phyloP scores from a whole-genome alignment of 2,797 vertebrate species.

The Sebastes taczanowskii region DNA sequence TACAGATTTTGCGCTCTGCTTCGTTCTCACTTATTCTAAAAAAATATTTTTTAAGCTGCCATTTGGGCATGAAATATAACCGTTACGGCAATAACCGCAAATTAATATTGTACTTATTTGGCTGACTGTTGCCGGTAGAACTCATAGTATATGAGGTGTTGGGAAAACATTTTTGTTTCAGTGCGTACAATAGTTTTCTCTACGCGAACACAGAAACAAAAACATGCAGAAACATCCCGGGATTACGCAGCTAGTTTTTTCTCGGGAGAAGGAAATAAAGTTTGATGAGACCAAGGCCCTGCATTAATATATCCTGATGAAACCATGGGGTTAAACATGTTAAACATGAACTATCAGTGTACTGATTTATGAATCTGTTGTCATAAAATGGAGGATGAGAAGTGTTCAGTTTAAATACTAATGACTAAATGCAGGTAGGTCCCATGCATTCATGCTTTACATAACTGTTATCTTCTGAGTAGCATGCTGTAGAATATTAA shows the following conservation, averaged over 20 bases:
- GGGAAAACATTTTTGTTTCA: background rate
- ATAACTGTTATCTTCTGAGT: background rate
- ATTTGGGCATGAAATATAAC: background rate
- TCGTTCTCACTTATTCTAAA: background rate
- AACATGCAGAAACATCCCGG: background rate
- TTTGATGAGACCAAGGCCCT: background rate
- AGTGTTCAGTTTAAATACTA: background rate
- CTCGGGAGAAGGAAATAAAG: background rate
- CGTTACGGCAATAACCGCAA: background rate
- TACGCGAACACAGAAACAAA: background rate
- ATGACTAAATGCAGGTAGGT: background rate
- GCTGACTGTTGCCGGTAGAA: background rate
- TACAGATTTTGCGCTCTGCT: background rate
- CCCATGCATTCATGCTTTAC: constrained; percentile 1
- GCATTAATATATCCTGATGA: background rate
- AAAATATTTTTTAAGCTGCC: background rate
- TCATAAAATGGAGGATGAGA: background rate
- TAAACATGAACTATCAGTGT: background rate
- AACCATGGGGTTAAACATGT: background rate
- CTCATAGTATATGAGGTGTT: background rate
- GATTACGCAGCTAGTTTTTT: background rate
- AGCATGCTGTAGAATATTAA: constrained; percentile 5
- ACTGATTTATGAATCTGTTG: background rate
- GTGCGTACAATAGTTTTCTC: background rate
- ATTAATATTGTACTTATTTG: background rate